phyloP scores from a whole-genome alignment of 2,797 vertebrate genomes.

The Anguilla marmorata region DNA sequence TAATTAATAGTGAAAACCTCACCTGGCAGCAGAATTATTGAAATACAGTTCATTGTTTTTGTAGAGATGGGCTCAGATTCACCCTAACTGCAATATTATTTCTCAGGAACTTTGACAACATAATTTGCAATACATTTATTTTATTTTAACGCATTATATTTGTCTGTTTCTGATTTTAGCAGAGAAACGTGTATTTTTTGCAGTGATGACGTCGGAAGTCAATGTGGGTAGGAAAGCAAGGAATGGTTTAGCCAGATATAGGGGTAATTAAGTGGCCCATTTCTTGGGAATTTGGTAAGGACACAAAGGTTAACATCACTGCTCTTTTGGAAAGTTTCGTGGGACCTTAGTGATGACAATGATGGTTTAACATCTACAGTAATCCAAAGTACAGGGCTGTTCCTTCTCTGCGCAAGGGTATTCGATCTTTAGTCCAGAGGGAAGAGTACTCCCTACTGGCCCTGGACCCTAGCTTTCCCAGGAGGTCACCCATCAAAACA shows the following conservation, averaged over 20 bases:
- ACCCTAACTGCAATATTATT: background rate
- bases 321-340: background rate
- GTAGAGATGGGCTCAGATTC: background rate
- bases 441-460: background rate
- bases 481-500: background rate
- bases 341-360: background rate
- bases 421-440: background rate
- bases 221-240: background rate
- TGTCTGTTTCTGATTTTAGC: background rate
- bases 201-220: background rate
- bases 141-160: background rate
- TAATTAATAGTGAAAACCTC: constrained; percentile 4
- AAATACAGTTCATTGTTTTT: background rate
- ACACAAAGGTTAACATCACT: background rate
- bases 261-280: background rate
- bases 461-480: background rate
- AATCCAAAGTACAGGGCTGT: background rate
- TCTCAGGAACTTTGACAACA: background rate
- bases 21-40: background rate
- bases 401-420: background rate
- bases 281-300: no score
- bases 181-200: background rate
- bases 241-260: background rate
- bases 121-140: background rate
- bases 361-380: background rate